phyloP scores from a whole-genome alignment of 2,888 invertebrate genomes.

The Synergus itoensis region DNA sequence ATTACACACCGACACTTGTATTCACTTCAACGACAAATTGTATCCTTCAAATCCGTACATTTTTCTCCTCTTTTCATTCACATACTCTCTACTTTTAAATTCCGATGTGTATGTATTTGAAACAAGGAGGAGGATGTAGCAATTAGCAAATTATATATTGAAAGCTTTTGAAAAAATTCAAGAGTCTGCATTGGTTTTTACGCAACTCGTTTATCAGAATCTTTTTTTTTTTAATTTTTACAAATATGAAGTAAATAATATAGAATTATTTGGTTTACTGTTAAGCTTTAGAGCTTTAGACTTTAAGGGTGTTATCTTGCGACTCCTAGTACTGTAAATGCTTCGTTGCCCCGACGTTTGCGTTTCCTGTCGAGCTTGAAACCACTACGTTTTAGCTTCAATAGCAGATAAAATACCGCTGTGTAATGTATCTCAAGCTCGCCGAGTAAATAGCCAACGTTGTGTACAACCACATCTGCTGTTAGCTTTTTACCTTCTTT shows the following conservation, averaged over 20 bases:
- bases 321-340: neutral
- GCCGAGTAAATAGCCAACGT: constrained; percentile 60
- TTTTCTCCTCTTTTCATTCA: constrained; percentile 28
- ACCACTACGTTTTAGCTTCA: constrained; percentile 61
- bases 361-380: constrained; percentile 60
- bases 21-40: constrained; percentile 44
- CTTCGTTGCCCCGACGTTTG: constrained; percentile 50
- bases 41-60: neutral
- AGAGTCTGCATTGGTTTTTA: neutral
- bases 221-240: too few relatives aligned
- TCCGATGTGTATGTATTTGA: constrained; percentile 45
- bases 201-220: too few relatives aligned
- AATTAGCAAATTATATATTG: neutral
- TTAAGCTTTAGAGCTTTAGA: neutral
- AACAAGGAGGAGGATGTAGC: constrained; percentile 35
- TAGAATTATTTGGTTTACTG: neutral
- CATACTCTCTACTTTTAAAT: constrained; percentile 50
- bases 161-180: neutral
- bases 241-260: too few relatives aligned
- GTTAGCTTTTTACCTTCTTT: neutral
- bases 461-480: neutral
- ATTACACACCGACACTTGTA: constrained; percentile 45
- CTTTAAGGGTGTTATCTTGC: neutral
- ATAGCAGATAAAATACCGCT: constrained; percentile 64
- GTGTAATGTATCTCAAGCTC: constrained; percentile 55